A percentile compares a stretch with the other conserved stretches of the same genome.
phyloP scores from a whole-genome alignment of 2,113 vertebrate species.

The Euleptes europaea region DNA sequence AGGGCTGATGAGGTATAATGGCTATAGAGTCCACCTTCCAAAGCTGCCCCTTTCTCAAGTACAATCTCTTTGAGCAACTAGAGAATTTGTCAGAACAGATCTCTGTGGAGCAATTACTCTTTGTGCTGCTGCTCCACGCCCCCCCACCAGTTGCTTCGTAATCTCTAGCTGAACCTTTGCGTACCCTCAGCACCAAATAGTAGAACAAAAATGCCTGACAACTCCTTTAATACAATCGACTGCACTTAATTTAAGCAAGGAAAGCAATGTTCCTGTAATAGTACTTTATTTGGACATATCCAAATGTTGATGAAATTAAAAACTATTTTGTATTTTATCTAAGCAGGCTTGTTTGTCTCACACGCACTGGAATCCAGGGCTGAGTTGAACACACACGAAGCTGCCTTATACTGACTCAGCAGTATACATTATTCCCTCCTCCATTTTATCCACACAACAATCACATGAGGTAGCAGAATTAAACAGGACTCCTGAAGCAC shows the following conservation, averaged over 20 bases:
- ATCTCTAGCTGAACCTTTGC: background rate
- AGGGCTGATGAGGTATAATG: no score
- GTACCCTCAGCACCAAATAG: background rate
- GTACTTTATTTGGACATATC: background rate
- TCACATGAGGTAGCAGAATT: no score
- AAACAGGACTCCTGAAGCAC: no score
- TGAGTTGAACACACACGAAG: no score
- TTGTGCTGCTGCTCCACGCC: background rate
- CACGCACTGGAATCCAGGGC: background rate
- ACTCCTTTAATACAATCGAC: no score
- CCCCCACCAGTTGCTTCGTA: no score
- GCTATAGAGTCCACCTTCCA: no score
- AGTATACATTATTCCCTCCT: no score
- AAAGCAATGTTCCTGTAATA: background rate
- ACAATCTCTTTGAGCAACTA: background rate
- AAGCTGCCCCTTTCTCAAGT: background rate
- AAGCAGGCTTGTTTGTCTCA: background rate
- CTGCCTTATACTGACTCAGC: no score
- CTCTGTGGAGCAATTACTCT: background rate
- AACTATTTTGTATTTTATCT: no score
- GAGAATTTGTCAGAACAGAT: background rate
- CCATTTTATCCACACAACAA: no score
- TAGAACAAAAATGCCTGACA: background rate
- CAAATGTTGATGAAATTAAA: background rate
- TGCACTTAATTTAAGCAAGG: no score